phyloP scores from a whole-genome alignment of 2,888 invertebrate species.

The Tenodera sinensis region DNA sequence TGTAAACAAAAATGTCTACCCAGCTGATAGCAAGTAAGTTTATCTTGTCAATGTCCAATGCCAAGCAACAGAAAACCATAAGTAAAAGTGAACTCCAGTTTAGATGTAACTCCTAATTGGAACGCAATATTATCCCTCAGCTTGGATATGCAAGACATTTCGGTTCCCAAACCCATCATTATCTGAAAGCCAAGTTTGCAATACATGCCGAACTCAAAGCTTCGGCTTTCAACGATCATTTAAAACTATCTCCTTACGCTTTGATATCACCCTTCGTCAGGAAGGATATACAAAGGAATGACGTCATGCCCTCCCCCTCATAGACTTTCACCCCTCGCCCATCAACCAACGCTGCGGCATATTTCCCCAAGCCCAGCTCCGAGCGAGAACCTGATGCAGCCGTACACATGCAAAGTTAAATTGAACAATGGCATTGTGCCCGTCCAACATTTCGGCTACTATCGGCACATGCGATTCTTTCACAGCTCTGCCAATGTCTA shows the following conservation, averaged over 20 bases:
- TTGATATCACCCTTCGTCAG: background rate
- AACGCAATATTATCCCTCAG: background rate
- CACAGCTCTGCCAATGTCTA: background rate
- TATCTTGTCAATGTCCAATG: no score
- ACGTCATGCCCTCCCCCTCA: background rate
- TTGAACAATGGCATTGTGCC: background rate
- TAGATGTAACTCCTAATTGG: no score
- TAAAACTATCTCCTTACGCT: background rate
- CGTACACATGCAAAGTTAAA: background rate
- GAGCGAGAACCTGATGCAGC: background rate
- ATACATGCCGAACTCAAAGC: background rate
- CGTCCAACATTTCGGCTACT: background rate
- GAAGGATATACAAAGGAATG: background rate
- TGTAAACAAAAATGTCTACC: no score
- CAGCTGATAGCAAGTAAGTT: no score
- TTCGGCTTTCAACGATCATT: background rate
- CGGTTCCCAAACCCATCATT: background rate
- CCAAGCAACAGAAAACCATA: no score
- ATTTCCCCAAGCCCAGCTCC: background rate
- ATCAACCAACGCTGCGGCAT: background rate
- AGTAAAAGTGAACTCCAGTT: no score
- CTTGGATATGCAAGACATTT: background rate
- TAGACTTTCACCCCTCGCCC: background rate
- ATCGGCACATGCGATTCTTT: background rate
- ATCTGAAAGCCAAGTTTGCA: background rate